phyloP scores from a whole-genome alignment of 2,797 vertebrate species.

The Anas acuta region DNA sequence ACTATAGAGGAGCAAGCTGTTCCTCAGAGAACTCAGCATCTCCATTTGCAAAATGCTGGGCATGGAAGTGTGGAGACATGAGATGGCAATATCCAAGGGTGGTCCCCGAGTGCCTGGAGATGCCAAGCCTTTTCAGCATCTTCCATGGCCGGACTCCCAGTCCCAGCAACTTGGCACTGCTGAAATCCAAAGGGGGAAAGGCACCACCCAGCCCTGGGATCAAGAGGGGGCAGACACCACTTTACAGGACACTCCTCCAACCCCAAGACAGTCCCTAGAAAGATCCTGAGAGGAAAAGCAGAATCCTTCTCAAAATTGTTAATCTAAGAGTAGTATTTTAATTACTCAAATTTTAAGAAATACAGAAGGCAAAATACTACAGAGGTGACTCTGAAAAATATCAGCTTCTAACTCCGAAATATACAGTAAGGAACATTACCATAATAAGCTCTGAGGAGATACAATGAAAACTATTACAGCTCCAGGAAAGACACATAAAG shows the following conservation, averaged over 20 bases:
- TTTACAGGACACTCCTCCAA: background rate
- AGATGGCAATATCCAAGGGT: background rate
- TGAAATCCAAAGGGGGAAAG: background rate
- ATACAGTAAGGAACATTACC: slow-evolving; percentile 36
- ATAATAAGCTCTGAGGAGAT: slow-evolving; percentile 45
- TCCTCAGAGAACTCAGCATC: background rate
- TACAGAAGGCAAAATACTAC: background rate
- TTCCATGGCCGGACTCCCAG: background rate
- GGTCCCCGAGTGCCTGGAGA: background rate
- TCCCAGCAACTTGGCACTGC: fast-evolving
- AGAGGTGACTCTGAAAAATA: slow-evolving; percentile 10
- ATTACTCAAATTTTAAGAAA: slow-evolving; percentile 19
- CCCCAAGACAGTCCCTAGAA: background rate
- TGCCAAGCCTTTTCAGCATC: background rate
- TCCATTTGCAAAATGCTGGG: background rate
- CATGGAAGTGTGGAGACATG: fast-evolving
- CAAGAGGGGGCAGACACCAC: fast-evolving
- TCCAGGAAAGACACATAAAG: slow-evolving; percentile 55
- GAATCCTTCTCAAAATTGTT: background rate
- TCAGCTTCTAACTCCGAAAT: background rate
- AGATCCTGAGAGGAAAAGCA: background rate
- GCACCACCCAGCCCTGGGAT: background rate
- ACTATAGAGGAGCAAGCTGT: background rate
- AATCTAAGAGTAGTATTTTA: slow-evolving; percentile 26
- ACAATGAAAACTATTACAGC: slow-evolving; percentile 58